These are phyloP conservation scores for Murina feae DNA, from an alignment of 2,113 vertebrate species.

Conservation along the genomic window DNA sequence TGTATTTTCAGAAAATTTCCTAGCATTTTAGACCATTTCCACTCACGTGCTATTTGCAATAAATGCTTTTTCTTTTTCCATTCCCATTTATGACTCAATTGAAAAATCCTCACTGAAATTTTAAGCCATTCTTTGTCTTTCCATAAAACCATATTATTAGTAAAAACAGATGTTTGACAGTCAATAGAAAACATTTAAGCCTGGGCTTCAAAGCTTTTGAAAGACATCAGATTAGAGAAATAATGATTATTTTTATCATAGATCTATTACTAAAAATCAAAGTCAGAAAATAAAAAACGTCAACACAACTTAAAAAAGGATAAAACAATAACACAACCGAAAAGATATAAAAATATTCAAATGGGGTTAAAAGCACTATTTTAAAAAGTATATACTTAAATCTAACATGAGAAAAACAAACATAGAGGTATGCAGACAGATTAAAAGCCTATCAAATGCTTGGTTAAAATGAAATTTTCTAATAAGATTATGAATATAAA, in stretches of 20 bases:
- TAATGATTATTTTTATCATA: conserved; percentile 62
- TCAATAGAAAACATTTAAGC: conserved; percentile 34
- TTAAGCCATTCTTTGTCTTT: conserved; percentile 58
- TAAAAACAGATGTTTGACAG: conserved; percentile 49
- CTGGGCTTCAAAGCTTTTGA: conserved; percentile 50
- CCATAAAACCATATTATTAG: conserved; percentile 45
- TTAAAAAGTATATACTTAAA: conserved; percentile 20
- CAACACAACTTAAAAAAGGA: conserved; percentile 38
- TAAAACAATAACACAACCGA: conserved; percentile 31
- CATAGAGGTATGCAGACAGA: background rate
- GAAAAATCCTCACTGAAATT: conserved; percentile 50
- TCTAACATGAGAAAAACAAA: conserved; percentile 17
- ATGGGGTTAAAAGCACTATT: background rate
- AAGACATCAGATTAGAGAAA: conserved; percentile 55
- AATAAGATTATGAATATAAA: background rate
- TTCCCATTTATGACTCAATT: conserved; percentile 38
- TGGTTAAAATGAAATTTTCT: background rate
- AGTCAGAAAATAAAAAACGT: conserved; percentile 45
- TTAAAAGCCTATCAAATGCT: conserved; percentile 12
- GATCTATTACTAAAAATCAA: conserved; percentile 56
- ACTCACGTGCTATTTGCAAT: conserved; percentile 28
- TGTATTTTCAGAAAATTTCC: conserved; percentile 40
- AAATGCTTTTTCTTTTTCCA: conserved; percentile 43
- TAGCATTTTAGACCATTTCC: conserved; percentile 22
- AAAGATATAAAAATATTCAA: background rate